phyloP scores from a whole-genome alignment of 2,113 vertebrate genomes.

The Rhadina sibilatrix region DNA sequence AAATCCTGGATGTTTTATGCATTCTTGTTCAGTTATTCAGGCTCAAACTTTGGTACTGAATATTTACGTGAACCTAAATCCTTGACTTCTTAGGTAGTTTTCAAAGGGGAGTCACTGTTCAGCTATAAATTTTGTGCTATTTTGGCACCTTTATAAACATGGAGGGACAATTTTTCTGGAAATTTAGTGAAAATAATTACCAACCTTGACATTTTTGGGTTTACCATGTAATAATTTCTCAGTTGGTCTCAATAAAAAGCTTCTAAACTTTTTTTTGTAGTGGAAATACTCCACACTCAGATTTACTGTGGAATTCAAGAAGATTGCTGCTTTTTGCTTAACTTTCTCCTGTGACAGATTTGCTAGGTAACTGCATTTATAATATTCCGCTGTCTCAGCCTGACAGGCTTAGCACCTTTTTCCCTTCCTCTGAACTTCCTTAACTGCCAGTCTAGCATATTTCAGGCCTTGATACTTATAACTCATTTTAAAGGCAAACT shows the following conservation, averaged over 20 bases:
- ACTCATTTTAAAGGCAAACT: conserved; percentile 44
- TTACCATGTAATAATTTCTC: neutral
- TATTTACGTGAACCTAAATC: neutral
- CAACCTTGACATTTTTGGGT: neutral
- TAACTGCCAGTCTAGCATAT: neutral
- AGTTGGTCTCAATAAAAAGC: neutral
- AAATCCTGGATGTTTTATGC: neutral
- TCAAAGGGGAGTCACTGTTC: neutral
- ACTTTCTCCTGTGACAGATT: conserved; percentile 4
- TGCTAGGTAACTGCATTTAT: neutral
- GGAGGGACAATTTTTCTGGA: neutral
- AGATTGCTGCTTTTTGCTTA: neutral
- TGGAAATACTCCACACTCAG: neutral
- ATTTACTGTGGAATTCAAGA: conserved; percentile 26
- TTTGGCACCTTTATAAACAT: neutral
- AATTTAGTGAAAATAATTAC: neutral
- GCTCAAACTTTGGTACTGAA: neutral
- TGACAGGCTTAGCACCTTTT: conserved; percentile 35
- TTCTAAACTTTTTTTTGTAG: neutral
- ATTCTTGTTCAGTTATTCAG: neutral
- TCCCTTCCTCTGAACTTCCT: conserved; percentile 19
- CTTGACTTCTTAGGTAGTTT: neutral
- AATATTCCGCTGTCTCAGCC: neutral
- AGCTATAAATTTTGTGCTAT: neutral
- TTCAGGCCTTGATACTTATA: conserved; percentile 40